Base-by-base conservation (phyloP, 1,140 invertebrate genomes). In the Cardiocondyla obscurior region DNA sequence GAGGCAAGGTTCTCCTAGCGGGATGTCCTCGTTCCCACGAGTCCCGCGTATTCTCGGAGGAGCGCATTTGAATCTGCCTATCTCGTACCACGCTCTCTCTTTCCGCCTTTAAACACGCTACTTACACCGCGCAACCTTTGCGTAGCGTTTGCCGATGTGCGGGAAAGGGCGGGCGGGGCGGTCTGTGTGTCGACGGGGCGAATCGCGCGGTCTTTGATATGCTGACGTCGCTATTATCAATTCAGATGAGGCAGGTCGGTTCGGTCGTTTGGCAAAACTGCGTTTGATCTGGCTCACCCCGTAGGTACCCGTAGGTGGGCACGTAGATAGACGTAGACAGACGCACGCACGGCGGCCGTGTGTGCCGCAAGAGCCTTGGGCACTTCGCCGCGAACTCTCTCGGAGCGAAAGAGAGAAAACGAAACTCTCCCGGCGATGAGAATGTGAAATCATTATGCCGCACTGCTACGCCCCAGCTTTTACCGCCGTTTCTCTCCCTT, bases 151-250 rank as follows among this genome's bases (percentile, higher is more conserved):
- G 33, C 74, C 44, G n/a, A 65, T 84, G 81, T 83, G 74, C 62
- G 79, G 69, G 46, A 58, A 46, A 87, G 76, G 65, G n/a, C n/a
- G n/a, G n/a, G n/a, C n/a, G 39, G 57, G 39, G 28, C 65, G 55
- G 60, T 30, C 79, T 62, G 53, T 62, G 84, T 84, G 84, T 83
- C 79, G 73, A 76, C 33, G 57, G 51, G 51, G 39, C 39, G 82
- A 69, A 74, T 67, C 46, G 85, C 65, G 87, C 81, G 65, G 91
- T 92, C 92, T 94, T 94, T 94, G 93, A 94, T 93, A 93, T 94
- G 91, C 93, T 91, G 90, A 93, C 91, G 81, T 89, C 64, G 86
- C 86, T 91, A 94, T 94, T 94, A 94, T 94, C 92, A 94, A 94
- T 94, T 94, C 93, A 94, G 89, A 94, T 94, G 92, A 93, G 91